Base-by-base conservation (phyloP, 2,113 vertebrate genomes). In the Phycodurus eques region DNA sequence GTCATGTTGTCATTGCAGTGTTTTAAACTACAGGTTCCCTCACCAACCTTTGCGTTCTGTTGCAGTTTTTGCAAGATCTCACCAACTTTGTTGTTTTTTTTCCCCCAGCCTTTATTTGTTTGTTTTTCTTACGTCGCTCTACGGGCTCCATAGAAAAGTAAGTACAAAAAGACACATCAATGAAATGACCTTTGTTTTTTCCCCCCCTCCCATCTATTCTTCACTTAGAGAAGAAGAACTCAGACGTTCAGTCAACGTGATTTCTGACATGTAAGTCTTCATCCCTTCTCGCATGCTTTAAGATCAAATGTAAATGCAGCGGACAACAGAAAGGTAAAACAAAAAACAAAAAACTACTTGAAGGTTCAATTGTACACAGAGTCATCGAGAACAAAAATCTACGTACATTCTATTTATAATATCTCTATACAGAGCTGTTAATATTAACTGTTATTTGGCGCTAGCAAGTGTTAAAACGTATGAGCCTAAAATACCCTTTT, bases 241-340 rank as follows among this genome's bases (percentile, higher is more conserved):
- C 47, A 89, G 10, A 72, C 73, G 54, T 77, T 89, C 83, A 57
- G 74, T 94, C 56, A 80, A 17, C 53, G 47, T 83, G 57, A 88
- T 94, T 73, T 85, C 89, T 76, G 84, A 92, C 11, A 79, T 51
- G 93, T 94, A 88, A 92, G 92, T 73, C 5, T 82, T 77, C 71
- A 33, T 71, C 63, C 15, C 42, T 71, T 43, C 5, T 47, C 35
- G 15, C 59, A 73, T 27, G 22, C 57, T 64, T 66, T 46, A 2
- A 54, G 19, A 61, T 51, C 43, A 63, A 31, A 7, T 10, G 54
- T 56, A 8, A 56, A 56, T 22, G 20, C 54, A 10, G n/a, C n/a
- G 22, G n/a, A 56, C 3, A 56, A 7, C n/a, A 56, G n/a, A 22
- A 22, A 56, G 11, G 20, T 22, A 22, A 56, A 56, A 19, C 5